A percentile compares a stretch with the other conserved stretches of the same genome.
Conservation (phyloP, 2,113 vertebrate genomes). For the Neolamprologus variostigma region DNA sequence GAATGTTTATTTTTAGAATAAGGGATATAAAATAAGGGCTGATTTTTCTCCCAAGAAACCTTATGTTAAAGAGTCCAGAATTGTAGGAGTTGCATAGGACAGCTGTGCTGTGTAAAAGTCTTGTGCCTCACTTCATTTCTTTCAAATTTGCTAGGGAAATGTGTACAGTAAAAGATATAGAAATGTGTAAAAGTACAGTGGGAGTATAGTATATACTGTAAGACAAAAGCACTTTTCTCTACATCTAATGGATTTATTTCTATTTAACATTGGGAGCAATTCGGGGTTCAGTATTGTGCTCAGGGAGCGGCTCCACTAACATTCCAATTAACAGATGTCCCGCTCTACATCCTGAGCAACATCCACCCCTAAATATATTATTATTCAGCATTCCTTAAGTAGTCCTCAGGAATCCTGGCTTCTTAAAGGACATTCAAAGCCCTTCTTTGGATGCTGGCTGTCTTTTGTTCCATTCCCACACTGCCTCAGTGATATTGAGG, state of each 20-base stretch:
- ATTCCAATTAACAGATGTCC: accelerated
- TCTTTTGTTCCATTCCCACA: neutral
- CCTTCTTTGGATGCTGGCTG: neutral
- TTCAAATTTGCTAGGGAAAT: neutral
- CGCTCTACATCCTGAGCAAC: accelerated
- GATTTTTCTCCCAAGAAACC: neutral
- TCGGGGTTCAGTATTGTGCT: neutral
- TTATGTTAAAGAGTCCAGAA: neutral
- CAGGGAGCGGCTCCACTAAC: accelerated
- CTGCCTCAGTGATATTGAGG: neutral
- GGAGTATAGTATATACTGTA: neutral
- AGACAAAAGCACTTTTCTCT: neutral
- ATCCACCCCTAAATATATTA: neutral
- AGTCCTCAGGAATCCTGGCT: neutral
- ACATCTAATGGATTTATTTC: neutral
- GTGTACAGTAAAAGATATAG: accelerated
- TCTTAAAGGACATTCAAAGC: neutral
- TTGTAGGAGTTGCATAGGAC: neutral
- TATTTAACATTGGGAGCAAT: neutral
- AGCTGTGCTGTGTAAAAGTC: neutral
- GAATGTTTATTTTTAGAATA: neutral
- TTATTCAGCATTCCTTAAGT: neutral
- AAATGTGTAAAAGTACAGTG: neutral
- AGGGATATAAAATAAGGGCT: neutral
- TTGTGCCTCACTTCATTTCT: neutral